Conservation (phyloP, 1,140 invertebrate genomes). For the Piezodorus guildinii region DNA sequence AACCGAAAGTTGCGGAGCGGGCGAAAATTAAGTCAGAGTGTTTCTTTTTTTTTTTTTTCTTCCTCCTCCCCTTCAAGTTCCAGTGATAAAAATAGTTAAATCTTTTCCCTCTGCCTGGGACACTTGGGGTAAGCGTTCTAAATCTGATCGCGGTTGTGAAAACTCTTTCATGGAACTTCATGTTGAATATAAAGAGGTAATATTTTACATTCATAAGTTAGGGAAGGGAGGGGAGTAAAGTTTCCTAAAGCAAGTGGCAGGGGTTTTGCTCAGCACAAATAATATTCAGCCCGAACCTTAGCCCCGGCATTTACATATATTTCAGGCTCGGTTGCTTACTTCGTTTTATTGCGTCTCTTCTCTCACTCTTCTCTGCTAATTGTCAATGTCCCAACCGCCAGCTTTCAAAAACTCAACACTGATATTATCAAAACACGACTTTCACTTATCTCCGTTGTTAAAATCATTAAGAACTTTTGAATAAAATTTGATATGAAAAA, state of each 20-base stretch:
- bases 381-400: no score
- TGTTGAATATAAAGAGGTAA: slow-evolving; percentile 6
- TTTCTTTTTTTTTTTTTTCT: no score
- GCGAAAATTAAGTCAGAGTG: no score
- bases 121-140: neutral
- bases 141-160: slow-evolving; percentile 5
- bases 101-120: neutral
- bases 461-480: no score
- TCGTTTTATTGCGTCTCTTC: no score
- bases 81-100: slow-evolving; percentile 1
- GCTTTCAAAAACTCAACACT: no score
- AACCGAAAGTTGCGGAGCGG: no score
- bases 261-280: neutral
- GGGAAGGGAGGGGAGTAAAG: neutral
- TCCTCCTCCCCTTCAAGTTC: no score
- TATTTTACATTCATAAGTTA: slow-evolving; percentile 9
- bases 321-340: neutral
- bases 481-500: no score
- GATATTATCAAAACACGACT: no score
- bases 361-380: no score
- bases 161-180: neutral
- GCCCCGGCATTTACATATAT: neutral
- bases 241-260: slow-evolving; percentile 2
- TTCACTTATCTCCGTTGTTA: no score
- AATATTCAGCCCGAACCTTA: neutral